Conservation (phyloP, 2,888 invertebrate species). For the Tenthredo amoena region DNA sequence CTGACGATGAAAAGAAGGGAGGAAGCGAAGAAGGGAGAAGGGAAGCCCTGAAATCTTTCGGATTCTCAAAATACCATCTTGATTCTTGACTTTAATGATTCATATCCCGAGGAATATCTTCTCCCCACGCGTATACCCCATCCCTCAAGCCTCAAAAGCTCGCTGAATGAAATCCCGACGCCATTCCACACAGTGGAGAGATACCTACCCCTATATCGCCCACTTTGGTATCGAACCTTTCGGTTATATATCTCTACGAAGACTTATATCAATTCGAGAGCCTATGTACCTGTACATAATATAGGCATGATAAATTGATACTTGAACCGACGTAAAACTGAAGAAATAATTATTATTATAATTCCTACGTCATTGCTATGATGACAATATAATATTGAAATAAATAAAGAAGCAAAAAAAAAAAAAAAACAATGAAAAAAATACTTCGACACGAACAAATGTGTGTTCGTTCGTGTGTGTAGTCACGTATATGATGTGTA, state of each 20-base stretch:
- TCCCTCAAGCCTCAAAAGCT: neutral
- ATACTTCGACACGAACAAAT: too few species aligned
- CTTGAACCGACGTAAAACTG: too few species aligned
- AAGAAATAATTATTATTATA: too few species aligned
- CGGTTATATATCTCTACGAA: too few species aligned
- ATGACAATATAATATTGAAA: too few species aligned
- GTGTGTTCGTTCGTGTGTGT: neutral
- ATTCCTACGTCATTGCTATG: too few species aligned
- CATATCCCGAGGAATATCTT: neutral
- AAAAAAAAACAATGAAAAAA: too few species aligned
- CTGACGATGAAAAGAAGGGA: neutral
- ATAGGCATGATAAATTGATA: too few species aligned
- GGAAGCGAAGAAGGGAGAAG: neutral
- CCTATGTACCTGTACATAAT: too few species aligned
- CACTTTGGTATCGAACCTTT: too few species aligned
- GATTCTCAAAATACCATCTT: slow-evolving; percentile 33
- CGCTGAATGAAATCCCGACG: neutral
- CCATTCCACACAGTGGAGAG: neutral
- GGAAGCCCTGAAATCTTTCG: neutral
- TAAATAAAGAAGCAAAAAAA: too few species aligned
- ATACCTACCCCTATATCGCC: neutral
- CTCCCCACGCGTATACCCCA: neutral
- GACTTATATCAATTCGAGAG: too few species aligned
- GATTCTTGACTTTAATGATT: slow-evolving; percentile 37
- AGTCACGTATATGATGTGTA: neutral